Conservation (phyloP, 2,888 invertebrate genomes). For the Coleophora deauratella region DNA sequence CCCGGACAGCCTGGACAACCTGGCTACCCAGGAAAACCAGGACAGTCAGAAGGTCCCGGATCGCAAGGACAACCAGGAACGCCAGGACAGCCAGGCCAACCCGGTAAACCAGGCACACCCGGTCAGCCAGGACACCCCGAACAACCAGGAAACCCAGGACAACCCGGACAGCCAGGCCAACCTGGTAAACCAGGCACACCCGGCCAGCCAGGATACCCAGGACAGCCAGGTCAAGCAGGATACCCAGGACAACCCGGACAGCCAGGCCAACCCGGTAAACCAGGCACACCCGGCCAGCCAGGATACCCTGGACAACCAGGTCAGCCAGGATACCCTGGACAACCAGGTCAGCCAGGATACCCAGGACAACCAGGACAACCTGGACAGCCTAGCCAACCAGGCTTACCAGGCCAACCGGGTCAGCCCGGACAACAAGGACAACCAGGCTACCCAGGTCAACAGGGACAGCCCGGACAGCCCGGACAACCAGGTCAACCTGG, state of each 20-base stretch:
- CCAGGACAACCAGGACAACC: conserved; percentile 17
- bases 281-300: conserved; percentile 19
- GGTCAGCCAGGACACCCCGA: conserved; percentile 25
- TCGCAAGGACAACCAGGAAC: conserved; percentile 12
- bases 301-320: conserved; percentile 19
- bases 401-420: conserved; percentile 15
- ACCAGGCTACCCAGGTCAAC: conserved; percentile 11
- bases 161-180: conserved; percentile 21
- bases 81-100: conserved; percentile 15
- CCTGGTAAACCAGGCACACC: conserved; percentile 28
- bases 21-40: conserved; percentile 14
- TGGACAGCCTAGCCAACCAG: conserved; percentile 20
- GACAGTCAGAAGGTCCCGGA: conserved; percentile 13
- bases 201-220: conserved; percentile 13
- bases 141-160: conserved; percentile 53
- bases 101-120: conserved; percentile 10
- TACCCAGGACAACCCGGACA: conserved; percentile 19
- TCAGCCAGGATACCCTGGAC: conserved; percentile 22
- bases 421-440: conserved; percentile 14
- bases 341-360: conserved; percentile 20
- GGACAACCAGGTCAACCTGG: conserved; percentile 1
- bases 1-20: conserved; percentile 17
- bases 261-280: conserved; percentile 24
- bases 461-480: conserved; percentile 14
- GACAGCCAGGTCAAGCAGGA: conserved; percentile 17